Conservation (phyloP, 2,113 vertebrate genomes). For the Muntiacus muntjak region DNA sequence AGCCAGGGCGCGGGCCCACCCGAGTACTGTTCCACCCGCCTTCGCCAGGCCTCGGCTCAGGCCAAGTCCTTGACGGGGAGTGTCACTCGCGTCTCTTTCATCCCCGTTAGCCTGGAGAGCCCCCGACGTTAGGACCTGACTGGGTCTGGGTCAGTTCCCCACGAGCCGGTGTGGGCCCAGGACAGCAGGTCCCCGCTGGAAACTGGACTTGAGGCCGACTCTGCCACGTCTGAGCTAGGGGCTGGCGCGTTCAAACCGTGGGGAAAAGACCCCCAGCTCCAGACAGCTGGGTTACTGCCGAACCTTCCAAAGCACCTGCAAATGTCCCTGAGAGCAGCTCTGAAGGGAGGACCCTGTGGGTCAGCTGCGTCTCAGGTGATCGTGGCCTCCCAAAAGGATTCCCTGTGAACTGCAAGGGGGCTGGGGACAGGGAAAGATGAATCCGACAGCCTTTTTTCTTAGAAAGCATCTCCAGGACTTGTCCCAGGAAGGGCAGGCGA, state of each 20-base stretch:
- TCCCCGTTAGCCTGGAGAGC: neutral
- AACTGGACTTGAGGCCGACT: neutral
- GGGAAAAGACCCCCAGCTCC: neutral
- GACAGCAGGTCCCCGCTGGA: neutral
- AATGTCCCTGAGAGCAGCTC: neutral
- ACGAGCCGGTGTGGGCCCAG: accelerated
- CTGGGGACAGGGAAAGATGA: accelerated
- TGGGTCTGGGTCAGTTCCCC: neutral
- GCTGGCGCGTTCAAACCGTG: no score
- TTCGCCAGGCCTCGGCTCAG: no score
- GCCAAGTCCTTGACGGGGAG: neutral
- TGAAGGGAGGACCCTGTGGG: neutral
- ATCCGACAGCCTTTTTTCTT: no score
- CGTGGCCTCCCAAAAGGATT: neutral
- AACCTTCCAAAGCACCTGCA: neutral
- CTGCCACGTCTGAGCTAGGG: neutral
- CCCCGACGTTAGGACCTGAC: neutral
- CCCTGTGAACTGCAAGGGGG: neutral
- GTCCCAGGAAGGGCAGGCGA: neutral
- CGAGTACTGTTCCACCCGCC: accelerated
- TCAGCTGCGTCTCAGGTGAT: neutral
- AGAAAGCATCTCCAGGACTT: neutral
- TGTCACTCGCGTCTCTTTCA: accelerated
- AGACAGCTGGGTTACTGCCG: neutral
- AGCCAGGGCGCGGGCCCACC: neutral